Percentiles rank a stretch among this genome's conserved stretches.
These are phyloP conservation scores for Anastrepha ludens DNA, from an alignment of 1,140 invertebrate species.

Conservation along the genomic window DNA sequence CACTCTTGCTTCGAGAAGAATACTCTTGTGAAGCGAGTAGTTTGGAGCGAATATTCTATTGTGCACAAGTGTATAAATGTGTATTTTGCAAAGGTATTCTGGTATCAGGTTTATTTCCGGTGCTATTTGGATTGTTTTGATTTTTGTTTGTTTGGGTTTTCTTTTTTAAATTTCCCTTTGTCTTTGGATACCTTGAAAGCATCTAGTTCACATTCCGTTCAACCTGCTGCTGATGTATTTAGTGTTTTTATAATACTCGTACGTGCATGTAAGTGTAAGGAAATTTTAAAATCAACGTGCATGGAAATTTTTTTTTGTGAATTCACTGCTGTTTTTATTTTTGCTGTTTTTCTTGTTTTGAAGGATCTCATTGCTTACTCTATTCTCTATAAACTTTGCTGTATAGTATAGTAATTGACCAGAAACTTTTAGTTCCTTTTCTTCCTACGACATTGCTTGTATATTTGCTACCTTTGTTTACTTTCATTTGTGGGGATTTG, in stretches of 20 bases:
- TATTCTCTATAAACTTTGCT: background rate
- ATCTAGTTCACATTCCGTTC: background rate
- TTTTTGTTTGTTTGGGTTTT: conserved; percentile 45
- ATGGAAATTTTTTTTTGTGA: background rate
- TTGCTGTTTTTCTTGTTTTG: background rate
- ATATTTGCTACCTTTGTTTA: conserved; percentile 38
- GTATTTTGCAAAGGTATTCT: conserved; percentile 11
- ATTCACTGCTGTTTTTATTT: background rate
- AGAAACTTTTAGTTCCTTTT: background rate
- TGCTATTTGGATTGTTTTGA: conserved; percentile 47
- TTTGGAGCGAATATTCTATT: conserved; percentile 18
- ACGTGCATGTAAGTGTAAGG: too few species aligned
- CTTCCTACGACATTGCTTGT: background rate
- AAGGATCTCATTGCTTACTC: conserved; percentile 5
- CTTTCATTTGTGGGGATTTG: conserved; percentile 51
- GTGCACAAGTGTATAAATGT: background rate
- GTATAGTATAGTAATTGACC: background rate
- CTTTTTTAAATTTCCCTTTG: background rate
- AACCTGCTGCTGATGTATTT: background rate
- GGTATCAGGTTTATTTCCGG: conserved; percentile 28
- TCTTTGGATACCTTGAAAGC: background rate
- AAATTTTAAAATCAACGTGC: background rate
- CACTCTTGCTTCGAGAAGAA: background rate
- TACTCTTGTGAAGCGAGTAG: conserved; percentile 22
- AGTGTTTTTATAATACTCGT: too few species aligned